phyloP scores from a whole-genome alignment of 2,888 invertebrate species.

The Panopea generosa region DNA sequence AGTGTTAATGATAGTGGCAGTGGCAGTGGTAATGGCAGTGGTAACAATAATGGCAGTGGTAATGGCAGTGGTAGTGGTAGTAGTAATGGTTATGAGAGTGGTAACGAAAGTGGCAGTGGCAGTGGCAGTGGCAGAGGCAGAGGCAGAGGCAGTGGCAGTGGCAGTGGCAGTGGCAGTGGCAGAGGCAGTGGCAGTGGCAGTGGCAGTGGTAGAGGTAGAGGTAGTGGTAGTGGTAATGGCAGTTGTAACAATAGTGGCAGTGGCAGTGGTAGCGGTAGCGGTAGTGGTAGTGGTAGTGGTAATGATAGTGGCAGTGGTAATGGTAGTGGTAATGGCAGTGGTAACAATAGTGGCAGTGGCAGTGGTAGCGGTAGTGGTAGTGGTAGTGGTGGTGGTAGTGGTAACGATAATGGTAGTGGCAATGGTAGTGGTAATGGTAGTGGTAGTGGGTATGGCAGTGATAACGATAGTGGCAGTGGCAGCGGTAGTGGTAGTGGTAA shows the following conservation, averaged over 20 bases:
- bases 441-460: constrained; percentile 2
- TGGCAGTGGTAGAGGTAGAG: neutral
- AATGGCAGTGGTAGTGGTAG: constrained; percentile 4
- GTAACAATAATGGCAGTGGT: neutral
- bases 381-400: constrained; percentile 8
- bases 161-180: neutral
- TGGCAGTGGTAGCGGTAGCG: neutral
- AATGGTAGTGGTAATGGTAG: no score
- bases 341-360: constrained; percentile 12
- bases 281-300: constrained; percentile 5
- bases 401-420: neutral
- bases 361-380: constrained; percentile 11
- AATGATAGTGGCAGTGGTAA: constrained; percentile 6
- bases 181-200: neutral
- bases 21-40: constrained; percentile 6
- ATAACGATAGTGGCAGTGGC: constrained; percentile 7
- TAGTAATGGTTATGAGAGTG: neutral
- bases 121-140: constrained; percentile 1
- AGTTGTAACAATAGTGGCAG: neutral
- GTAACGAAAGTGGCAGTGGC: neutral
- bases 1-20: neutral
- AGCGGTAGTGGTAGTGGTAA: neutral
- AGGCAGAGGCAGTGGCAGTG: neutral
- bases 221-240: neutral
- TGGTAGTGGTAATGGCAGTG: constrained; percentile 16